Conservation (phyloP, 1,140 invertebrate species). For the Rhagoletis zephyria region DNA sequence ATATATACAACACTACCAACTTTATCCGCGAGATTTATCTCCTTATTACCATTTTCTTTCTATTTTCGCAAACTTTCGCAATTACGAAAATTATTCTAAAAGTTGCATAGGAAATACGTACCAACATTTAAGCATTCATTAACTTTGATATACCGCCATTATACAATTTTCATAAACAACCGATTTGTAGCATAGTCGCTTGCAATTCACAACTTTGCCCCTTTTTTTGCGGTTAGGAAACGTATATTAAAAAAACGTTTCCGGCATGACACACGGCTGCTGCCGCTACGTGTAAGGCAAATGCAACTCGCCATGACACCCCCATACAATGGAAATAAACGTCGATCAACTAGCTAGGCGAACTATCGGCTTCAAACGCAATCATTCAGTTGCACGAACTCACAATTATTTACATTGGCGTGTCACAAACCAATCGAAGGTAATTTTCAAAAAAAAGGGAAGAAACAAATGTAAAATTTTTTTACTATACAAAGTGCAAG, state of each 20-base stretch:
- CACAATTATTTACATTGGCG: slow-evolving; percentile 41
- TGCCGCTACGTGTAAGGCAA: background rate
- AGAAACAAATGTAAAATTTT: background rate
- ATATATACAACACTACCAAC: too few species aligned
- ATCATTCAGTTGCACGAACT: slow-evolving; percentile 37
- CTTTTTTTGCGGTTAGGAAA: slow-evolving; percentile 30
- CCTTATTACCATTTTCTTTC: too few species aligned
- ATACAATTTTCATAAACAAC: background rate
- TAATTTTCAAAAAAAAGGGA: background rate
- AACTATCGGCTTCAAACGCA: background rate
- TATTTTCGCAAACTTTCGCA: too few species aligned
- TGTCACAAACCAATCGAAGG: slow-evolving; percentile 40
- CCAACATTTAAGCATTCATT: too few species aligned
- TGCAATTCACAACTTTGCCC: background rate
- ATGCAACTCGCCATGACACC: slow-evolving; percentile 19
- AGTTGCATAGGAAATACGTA: too few species aligned
- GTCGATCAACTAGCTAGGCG: background rate
- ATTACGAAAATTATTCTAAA: too few species aligned
- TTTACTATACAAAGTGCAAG: background rate
- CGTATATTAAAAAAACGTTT: slow-evolving; percentile 33
- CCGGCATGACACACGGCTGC: slow-evolving; percentile 12
- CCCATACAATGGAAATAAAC: background rate
- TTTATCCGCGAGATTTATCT: too few species aligned
- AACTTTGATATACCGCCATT: too few species aligned
- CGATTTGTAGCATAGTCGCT: background rate